Conservation (phyloP, 2,888 invertebrate species). For the Drosophila planitibia region DNA sequence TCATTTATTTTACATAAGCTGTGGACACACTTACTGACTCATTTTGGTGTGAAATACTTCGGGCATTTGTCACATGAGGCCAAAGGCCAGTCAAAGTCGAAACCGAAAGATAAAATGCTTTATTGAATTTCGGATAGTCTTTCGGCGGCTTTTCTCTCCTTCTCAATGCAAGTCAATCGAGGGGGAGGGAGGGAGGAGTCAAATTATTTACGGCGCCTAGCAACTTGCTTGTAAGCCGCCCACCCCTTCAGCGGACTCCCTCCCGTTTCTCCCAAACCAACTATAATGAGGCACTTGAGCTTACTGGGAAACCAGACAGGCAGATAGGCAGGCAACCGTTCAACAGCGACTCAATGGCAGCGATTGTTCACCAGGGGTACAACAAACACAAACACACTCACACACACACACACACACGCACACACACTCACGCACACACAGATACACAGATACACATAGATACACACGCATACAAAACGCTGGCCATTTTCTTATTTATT, state of each 20-base stretch:
- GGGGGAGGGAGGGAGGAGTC: background rate
- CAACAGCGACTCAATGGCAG: slow-evolving; percentile 56
- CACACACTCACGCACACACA: background rate
- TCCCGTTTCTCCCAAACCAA: slow-evolving; percentile 8
- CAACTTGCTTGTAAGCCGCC: slow-evolving; percentile 41
- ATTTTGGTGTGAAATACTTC: slow-evolving; percentile 5
- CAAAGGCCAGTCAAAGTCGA: background rate
- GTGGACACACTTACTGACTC: slow-evolving; percentile 1
- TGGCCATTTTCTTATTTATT: slow-evolving; percentile 72
- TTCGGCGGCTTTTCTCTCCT: background rate
- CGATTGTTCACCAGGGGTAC: slow-evolving; percentile 60
- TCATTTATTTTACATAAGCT: background rate
- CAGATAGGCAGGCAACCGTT: slow-evolving; percentile 15
- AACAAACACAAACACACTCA: slow-evolving; percentile 6
- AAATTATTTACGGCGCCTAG: slow-evolving; percentile 52
- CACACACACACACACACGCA: slow-evolving; percentile 27
- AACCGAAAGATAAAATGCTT: slow-evolving; percentile 14
- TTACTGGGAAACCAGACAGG: slow-evolving; percentile 17
- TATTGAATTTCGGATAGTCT: background rate
- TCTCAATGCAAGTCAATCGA: background rate
- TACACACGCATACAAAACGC: slow-evolving; percentile 54
- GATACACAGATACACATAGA: slow-evolving; percentile 16
- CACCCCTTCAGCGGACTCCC: slow-evolving; percentile 28
- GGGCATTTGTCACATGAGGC: slow-evolving; percentile 11
- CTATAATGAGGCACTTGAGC: slow-evolving; percentile 72